phyloP scores from a whole-genome alignment of 2,797 vertebrate genomes.

The Eulemur rubriventer region DNA sequence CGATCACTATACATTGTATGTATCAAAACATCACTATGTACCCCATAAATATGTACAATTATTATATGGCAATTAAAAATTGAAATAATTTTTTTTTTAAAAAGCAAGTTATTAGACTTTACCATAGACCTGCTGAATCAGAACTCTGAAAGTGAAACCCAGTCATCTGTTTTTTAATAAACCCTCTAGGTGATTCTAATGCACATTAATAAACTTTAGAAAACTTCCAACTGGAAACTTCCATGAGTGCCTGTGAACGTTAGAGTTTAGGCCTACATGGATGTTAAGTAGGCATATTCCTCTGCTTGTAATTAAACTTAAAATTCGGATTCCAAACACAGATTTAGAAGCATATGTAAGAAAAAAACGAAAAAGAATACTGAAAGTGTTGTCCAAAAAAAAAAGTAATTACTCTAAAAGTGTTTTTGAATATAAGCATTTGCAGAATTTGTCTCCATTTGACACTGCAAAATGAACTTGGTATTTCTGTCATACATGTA shows the following conservation, averaged over 20 bases:
- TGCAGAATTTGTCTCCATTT: constrained; percentile 76
- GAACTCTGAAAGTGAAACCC: not conserved
- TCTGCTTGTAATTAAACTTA: constrained; percentile 75
- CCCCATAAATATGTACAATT: not conserved
- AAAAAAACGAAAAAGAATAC: constrained; percentile 57
- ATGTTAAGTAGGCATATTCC: constrained; percentile 68
- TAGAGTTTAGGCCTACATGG: constrained; percentile 55
- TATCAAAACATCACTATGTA: not conserved
- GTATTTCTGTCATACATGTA: constrained; percentile 77
- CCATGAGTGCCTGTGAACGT: constrained; percentile 54
- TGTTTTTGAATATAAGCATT: constrained; percentile 75
- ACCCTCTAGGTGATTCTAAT: not conserved
- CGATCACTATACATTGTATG: not conserved
- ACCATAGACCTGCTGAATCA: not conserved
- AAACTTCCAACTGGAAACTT: constrained; percentile 55
- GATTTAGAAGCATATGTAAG: constrained; percentile 76
- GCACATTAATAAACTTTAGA: constrained; percentile 30
- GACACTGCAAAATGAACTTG: constrained; percentile 82
- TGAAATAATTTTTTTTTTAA: not conserved
- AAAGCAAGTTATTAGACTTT: not conserved
- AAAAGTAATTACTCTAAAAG: constrained; percentile 80
- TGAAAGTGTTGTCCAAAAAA: constrained; percentile 66
- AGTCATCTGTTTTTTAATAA: not conserved
- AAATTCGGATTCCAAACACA: constrained; percentile 75
- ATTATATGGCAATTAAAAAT: not conserved